A percentile compares a stretch with the other conserved stretches of the same genome.
These are phyloP conservation scores for Crenuchus spilurus DNA, from an alignment of 2,797 vertebrate genomes.

Conservation along the genomic window DNA sequence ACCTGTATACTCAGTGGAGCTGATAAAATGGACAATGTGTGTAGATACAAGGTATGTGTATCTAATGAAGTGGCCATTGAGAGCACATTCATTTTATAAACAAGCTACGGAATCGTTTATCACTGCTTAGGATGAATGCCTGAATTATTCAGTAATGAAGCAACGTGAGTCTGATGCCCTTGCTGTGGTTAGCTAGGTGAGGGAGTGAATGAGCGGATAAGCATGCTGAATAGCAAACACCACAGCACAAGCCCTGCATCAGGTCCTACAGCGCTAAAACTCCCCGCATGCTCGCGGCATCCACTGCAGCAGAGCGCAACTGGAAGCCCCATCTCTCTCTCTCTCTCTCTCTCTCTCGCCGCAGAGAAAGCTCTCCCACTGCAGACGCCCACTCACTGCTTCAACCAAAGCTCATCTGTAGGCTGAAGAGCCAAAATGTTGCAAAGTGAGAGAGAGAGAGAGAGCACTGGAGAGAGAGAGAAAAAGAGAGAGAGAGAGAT, in stretches of 20 bases:
- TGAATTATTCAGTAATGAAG: slow-evolving; percentile 5
- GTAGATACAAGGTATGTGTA: too few species aligned
- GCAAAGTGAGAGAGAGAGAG: slow-evolving; percentile 24
- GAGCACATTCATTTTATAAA: neutral
- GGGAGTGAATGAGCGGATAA: slow-evolving; percentile 31
- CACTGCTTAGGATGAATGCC: neutral
- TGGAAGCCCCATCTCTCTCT: slow-evolving; percentile 47
- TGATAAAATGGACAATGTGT: too few species aligned
- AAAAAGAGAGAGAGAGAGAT: slow-evolving; percentile 29
- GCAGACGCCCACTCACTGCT: slow-evolving; percentile 57
- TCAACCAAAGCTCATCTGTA: slow-evolving; percentile 57
- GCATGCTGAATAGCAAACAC: slow-evolving; percentile 38
- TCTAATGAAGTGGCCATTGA: too few species aligned
- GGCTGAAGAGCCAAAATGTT: slow-evolving; percentile 53
- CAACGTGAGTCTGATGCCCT: neutral
- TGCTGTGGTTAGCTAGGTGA: slow-evolving; percentile 34
- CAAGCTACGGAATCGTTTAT: neutral
- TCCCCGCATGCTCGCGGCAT: slow-evolving; percentile 36
- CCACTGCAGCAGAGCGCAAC: slow-evolving; percentile 46
- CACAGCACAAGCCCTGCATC: slow-evolving; percentile 27
- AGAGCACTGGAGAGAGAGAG: slow-evolving; percentile 29
- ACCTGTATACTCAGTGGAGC: too few species aligned
- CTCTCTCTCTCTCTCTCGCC: slow-evolving; percentile 41
- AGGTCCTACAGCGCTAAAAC: slow-evolving; percentile 19
- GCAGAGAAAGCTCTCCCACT: slow-evolving; percentile 63